These are phyloP conservation scores for Ostrea denselamellosa DNA, from an alignment of 1,140 invertebrate species.

Conservation along the genomic window DNA sequence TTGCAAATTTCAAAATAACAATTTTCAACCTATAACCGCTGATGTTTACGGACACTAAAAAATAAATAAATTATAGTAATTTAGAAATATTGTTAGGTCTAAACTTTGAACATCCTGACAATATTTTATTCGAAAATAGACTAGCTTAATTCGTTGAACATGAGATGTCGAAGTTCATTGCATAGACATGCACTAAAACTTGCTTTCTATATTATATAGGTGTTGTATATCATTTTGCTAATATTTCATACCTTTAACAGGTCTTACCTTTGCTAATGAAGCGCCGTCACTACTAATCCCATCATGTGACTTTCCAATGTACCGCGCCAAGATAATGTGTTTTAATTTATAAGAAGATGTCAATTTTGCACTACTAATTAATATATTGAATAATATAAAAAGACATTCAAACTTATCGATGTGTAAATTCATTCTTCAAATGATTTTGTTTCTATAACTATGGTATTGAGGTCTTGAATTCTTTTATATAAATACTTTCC, in stretches of 20 bases:
- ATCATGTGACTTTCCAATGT: slow-evolving; percentile 1
- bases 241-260: neutral
- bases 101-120: too few relatives aligned
- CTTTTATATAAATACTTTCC: slow-evolving; percentile 20
- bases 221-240: neutral
- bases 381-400: slow-evolving; percentile 24
- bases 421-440: slow-evolving; percentile 28
- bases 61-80: too few relatives aligned
- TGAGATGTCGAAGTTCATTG: too few relatives aligned
- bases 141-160: too few relatives aligned
- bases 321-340: slow-evolving; percentile 1
- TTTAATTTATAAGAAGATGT: slow-evolving; percentile 14
- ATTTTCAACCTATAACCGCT: too few relatives aligned
- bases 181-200: too few relatives aligned
- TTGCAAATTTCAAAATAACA: too few relatives aligned
- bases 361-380: slow-evolving; percentile 14
- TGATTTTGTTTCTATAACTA: slow-evolving; percentile 13
- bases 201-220: too few relatives aligned
- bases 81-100: too few relatives aligned
- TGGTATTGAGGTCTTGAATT: slow-evolving; percentile 7
- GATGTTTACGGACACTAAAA: too few relatives aligned
- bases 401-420: slow-evolving; percentile 15
- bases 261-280: neutral
- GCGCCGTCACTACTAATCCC: neutral
- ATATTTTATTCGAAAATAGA: too few relatives aligned